Evolutionary conservation across 2,797 vertebrate species (phyloP).

Genomic region (Galaxias olidus): DNA sequence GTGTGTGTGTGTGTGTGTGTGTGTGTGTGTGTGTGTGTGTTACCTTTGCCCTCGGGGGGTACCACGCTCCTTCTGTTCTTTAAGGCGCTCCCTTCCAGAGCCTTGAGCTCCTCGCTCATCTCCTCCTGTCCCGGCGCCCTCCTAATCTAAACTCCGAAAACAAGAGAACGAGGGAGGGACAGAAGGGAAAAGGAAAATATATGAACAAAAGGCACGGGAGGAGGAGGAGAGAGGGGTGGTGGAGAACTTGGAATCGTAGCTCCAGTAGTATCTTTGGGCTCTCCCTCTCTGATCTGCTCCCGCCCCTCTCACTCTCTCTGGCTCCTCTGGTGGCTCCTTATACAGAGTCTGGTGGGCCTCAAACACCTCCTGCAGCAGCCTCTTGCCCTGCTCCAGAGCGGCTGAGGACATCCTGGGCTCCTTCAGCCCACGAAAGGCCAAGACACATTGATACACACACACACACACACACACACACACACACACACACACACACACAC

Average conservation of each 20-base stretch:
- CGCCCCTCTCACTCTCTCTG: conserved; percentile 56
- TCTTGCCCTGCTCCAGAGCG: conserved; percentile 84
- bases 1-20: conserved; percentile 4
- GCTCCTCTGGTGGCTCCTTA: conserved; percentile 16
- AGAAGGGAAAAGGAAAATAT: neutral
- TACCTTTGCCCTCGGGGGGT: conserved; percentile 40
- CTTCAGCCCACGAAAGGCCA: conserved; percentile 80
- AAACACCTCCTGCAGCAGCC: conserved; percentile 72
- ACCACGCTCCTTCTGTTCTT: conserved; percentile 60
- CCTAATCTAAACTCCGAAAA: conserved; percentile 28
- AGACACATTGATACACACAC: neutral
- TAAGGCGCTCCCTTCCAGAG: conserved; percentile 70
- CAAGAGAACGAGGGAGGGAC: neutral
- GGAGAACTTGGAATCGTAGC: too few species aligned
- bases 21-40: conserved; percentile 23
- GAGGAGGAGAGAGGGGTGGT: too few species aligned
- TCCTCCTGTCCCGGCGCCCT: conserved; percentile 58
- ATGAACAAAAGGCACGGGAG: too few species aligned
- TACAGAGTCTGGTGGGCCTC: conserved; percentile 47
- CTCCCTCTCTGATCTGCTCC: neutral
- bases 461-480: neutral
- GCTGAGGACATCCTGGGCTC: conserved; percentile 77
- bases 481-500: conserved; percentile 10
- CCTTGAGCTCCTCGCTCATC: conserved; percentile 74
- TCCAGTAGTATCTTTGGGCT: too few species aligned